Evolutionary conservation across 30 jellyfish, hydroid and myxozoan genomes (phyloP).

Genomic region (Morbakka virulenta): DNA sequence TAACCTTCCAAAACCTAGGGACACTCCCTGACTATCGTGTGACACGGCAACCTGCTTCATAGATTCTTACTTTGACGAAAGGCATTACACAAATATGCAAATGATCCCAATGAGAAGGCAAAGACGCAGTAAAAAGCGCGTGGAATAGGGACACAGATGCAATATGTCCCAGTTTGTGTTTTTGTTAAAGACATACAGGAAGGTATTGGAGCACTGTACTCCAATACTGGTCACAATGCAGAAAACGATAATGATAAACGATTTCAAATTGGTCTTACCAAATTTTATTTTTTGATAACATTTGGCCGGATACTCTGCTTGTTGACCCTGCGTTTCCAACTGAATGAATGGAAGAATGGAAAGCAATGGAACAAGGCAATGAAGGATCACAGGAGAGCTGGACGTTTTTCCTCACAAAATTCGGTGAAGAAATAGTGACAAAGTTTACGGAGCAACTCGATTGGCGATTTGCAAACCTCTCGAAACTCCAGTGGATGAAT

Average conservation of each 20-base stretch:
- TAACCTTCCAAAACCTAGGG: slow-evolving; percentile 17
- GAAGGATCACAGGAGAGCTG: slow-evolving; percentile 54
- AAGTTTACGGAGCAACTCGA: no score
- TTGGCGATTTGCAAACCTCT: no score
- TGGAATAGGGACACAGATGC: neutral
- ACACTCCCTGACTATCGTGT: neutral
- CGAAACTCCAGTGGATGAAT: no score
- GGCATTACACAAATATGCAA: neutral
- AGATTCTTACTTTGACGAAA: neutral
- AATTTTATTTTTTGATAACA: slow-evolving; percentile 4
- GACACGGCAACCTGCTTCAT: neutral
- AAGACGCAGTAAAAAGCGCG: neutral
- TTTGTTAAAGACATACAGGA: no score
- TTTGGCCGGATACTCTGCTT: slow-evolving; percentile 29
- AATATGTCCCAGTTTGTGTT: no score
- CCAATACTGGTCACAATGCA: no score
- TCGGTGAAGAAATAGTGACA: slow-evolving; percentile 34
- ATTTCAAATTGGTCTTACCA: slow-evolving; percentile 19
- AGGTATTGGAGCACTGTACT: no score
- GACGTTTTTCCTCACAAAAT: neutral
- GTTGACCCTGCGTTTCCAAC: slow-evolving; percentile 38
- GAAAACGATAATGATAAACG: slow-evolving; percentile 23
- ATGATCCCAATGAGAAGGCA: neutral
- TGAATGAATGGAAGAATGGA: slow-evolving; percentile 29
- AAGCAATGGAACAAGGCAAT: slow-evolving; percentile 48